Evolutionary conservation across 2,113 vertebrate genomes (phyloP), one percentile per base, ranked within the genome.

Genomic region (Ardeotis arabs): DNA sequence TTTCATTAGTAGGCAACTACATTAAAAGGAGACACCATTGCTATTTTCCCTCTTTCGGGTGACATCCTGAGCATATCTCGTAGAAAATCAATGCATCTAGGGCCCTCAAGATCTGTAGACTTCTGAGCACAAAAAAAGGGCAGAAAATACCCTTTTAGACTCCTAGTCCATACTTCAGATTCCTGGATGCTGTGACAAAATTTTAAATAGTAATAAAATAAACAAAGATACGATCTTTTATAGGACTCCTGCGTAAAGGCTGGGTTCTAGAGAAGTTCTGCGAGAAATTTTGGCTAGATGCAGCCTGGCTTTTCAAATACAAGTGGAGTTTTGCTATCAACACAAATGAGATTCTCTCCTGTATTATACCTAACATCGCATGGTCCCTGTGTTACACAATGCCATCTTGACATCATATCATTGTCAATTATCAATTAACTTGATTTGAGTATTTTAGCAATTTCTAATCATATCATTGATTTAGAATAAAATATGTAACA

Each of bases 1-100:
- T 63, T 89, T 84, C 79, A 66, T 80, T 80, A 80, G 63, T 14
- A 89, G 59, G 45, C 73, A 95, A 66, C 37, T 60, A 77, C 59
- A 76, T 52, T 22, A 91, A 91, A 83, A 50, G 22, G 29, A 84
- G 72, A 64, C 20, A 84, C 35, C 44, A n/a, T 22, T 76, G 33
- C 20, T 64, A 28, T 89, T 89, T 91, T 59, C 44, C 10, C 18
- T 72, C 59, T 67, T 72, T 58, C 33, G 23, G 33, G 22, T 58
- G 50, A 66, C 47, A 53, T 39, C 53, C 52, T 85, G n/a, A n/a
- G n/a, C n/a, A n/a, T n/a, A n/a, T n/a, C n/a, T n/a, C n/a, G n/a
- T n/a, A n/a, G n/a, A n/a, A n/a, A n/a, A n/a, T n/a, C n/a, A n/a
- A n/a, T n/a, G n/a, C n/a, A n/a, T n/a, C n/a, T n/a, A 66, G 18